Evolutionary conservation across 2,888 invertebrate species (phyloP).

Genomic region (Lepidochrysops patricia): DNA sequence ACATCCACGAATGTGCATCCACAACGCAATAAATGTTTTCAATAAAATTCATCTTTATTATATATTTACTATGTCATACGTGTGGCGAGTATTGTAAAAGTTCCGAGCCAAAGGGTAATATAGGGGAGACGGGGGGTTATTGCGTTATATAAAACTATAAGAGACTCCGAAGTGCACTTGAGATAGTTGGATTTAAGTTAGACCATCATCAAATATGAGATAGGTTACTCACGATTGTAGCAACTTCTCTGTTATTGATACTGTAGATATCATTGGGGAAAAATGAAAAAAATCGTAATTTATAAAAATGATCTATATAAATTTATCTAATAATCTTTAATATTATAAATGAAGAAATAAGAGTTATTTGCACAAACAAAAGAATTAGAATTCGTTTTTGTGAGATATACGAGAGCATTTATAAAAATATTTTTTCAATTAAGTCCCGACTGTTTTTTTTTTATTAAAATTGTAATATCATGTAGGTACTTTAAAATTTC

Average conservation of each 20-base stretch:
- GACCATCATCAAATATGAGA: constrained; percentile 35
- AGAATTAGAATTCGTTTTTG: too few relatives aligned
- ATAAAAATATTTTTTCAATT: too few relatives aligned
- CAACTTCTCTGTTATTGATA: constrained; percentile 16
- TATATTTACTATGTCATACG: constrained; percentile 21
- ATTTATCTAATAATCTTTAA: too few relatives aligned
- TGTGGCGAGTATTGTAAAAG: constrained; percentile 32
- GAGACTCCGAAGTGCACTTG: constrained; percentile 39
- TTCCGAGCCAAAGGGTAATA: constrained; percentile 40
- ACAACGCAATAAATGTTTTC: constrained; percentile 12
- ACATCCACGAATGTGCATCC: neutral
- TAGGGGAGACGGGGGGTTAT: constrained; percentile 44
- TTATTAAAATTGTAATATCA: too few relatives aligned
- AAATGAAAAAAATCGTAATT: too few relatives aligned
- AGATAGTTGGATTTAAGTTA: constrained; percentile 44
- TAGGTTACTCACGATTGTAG: constrained; percentile 19
- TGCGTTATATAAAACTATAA: constrained; percentile 55
- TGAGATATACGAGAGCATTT: too few relatives aligned
- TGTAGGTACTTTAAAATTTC: too few relatives aligned
- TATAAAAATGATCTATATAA: too few relatives aligned
- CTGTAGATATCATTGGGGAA: neutral
- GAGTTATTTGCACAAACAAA: too few relatives aligned
- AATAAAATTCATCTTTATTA: constrained; percentile 19
- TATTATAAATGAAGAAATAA: too few relatives aligned
- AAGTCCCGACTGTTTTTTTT: too few relatives aligned